Percentiles rank a stretch among this genome's conserved stretches.
These are phyloP conservation scores for Lochmaea capreae DNA, from an alignment of 2,888 invertebrate species.

Conservation along the genomic window DNA sequence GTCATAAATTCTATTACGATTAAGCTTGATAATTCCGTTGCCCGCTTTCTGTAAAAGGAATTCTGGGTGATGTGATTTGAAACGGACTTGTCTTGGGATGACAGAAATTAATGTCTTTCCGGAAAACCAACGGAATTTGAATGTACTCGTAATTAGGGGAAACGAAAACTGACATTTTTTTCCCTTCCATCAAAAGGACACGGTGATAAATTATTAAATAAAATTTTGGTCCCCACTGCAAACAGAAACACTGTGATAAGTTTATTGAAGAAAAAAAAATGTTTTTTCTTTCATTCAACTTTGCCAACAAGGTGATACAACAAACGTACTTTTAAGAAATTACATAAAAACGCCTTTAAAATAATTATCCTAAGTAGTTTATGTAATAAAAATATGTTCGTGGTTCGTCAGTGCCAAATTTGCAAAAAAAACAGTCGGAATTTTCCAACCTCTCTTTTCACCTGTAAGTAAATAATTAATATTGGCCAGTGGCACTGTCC, in stretches of 20 bases:
- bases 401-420: no score
- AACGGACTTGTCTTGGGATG: neutral
- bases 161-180: neutral
- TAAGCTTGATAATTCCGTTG: neutral
- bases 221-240: neutral
- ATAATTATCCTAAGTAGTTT: no score
- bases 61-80: slow-evolving; percentile 9
- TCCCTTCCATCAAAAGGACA: neutral
- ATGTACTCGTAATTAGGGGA: slow-evolving; percentile 1
- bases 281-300: no score
- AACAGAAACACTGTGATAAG: neutral
- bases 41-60: neutral
- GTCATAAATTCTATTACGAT: neutral
- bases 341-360: no score
- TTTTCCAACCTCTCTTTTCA: no score
- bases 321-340: no score
- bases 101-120: neutral
- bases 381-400: no score
- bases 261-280: neutral
- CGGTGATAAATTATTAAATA: neutral
- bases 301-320: no score
- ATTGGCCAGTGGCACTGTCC: no score
- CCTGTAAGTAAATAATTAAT: no score
- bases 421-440: no score
- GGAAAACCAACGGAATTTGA: slow-evolving; percentile 2